Percentiles rank a stretch among this genome's conserved stretches.
phyloP scores from a whole-genome alignment of 2,797 vertebrate genomes.

The Iguana delicatissima region DNA sequence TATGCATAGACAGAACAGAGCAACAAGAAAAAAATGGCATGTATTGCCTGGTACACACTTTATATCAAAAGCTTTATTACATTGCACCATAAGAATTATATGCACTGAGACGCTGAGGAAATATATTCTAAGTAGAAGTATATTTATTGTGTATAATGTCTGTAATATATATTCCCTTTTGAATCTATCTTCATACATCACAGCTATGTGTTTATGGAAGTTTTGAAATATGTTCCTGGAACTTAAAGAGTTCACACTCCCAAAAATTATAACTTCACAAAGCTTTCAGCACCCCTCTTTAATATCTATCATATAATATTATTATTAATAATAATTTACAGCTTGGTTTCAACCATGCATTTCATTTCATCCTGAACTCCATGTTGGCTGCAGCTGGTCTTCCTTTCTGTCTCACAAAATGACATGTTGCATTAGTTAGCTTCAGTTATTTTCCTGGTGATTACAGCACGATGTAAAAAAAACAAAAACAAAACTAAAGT shows the following conservation, averaged over 20 bases:
- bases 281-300: conserved; percentile 12
- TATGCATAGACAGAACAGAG: neutral
- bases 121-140: conserved; percentile 29
- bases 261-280: conserved; percentile 25
- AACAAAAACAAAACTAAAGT: no score
- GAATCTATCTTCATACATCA: conserved; percentile 27
- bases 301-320: neutral
- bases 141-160: conserved; percentile 22
- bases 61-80: conserved; percentile 11
- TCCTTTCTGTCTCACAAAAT: conserved; percentile 5
- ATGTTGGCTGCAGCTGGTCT: neutral
- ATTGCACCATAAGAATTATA: conserved; percentile 14
- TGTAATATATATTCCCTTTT: conserved; percentile 20
- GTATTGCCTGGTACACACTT: neutral
- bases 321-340: conserved; percentile 12
- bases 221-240: conserved; percentile 27
- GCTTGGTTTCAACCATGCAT: neutral
- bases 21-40: neutral
- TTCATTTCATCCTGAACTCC: conserved; percentile 1
- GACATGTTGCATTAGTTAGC: neutral
- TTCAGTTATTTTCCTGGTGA: neutral
- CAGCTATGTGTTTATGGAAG: conserved; percentile 13
- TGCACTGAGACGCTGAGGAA: conserved; percentile 6
- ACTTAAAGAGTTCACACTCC: conserved; percentile 14
- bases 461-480: no score